Conservation (phyloP, 2,888 invertebrate species). For the Melanophora roralis region DNA sequence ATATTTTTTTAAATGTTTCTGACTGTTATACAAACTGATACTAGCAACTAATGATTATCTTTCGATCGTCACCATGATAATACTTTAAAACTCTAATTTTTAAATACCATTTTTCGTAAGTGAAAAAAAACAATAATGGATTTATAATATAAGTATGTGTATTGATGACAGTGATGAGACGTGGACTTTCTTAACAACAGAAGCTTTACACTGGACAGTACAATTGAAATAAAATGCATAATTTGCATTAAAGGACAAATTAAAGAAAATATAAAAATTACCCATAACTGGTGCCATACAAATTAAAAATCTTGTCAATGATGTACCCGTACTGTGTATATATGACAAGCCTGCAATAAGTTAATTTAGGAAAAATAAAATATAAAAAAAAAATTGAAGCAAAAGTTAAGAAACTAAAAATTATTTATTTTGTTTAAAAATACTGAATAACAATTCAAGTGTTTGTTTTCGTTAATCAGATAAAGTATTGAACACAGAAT, state of each 20-base stretch:
- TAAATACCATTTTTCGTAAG: too few relatives aligned
- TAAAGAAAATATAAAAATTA: slow-evolving; percentile 64
- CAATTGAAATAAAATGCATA: slow-evolving; percentile 1
- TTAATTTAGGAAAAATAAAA: neutral
- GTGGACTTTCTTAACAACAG: neutral
- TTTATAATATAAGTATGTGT: too few relatives aligned
- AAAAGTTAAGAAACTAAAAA: too few relatives aligned
- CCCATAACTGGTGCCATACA: slow-evolving; percentile 77
- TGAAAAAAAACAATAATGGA: neutral
- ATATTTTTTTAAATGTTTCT: too few relatives aligned
- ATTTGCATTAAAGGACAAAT: neutral
- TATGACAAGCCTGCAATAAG: slow-evolving; percentile 65
- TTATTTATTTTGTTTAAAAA: too few relatives aligned
- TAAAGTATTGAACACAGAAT: too few relatives aligned
- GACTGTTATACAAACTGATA: neutral
- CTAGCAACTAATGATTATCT: neutral
- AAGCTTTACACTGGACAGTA: slow-evolving; percentile 17
- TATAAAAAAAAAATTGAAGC: neutral
- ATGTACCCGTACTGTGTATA: slow-evolving; percentile 68
- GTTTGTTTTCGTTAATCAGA: neutral
- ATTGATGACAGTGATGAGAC: slow-evolving; percentile 9
- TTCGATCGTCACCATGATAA: neutral
- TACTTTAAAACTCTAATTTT: too few relatives aligned
- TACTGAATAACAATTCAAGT: neutral
- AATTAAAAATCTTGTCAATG: slow-evolving; percentile 75